Conservation (phyloP, 2,113 vertebrate species). For the Leucoraja erinaceus region DNA sequence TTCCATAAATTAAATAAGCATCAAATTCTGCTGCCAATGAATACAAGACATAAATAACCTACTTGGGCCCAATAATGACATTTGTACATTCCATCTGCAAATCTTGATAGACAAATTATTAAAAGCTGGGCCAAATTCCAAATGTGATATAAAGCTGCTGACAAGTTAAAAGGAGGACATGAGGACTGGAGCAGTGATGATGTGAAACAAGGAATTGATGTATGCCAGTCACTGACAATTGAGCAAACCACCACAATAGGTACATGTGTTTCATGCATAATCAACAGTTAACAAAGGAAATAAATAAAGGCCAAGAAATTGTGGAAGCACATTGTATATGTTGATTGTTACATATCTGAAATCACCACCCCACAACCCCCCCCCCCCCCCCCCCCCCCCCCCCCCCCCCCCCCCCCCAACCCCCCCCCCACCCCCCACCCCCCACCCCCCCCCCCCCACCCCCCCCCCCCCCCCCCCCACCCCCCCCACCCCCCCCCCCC, state of each 20-base stretch:
- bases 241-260: background rate
- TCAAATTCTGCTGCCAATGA: constrained; percentile 3
- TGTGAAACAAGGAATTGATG: background rate
- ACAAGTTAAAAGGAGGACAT: background rate
- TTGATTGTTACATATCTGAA: too few relatives aligned
- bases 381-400: too few relatives aligned
- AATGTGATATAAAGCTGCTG: background rate
- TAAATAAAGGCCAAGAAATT: background rate
- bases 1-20: constrained; percentile 1
- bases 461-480: too few relatives aligned
- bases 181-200: background rate
- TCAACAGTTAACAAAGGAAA: background rate
- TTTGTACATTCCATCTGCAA: background rate
- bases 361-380: too few relatives aligned
- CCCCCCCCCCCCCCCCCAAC: too few relatives aligned
- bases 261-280: background rate
- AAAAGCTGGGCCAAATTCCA: background rate
- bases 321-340: too few relatives aligned
- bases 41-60: constrained; percentile 3
- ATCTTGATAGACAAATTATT: constrained; percentile 20
- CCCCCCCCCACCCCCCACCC: too few relatives aligned
- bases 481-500: too few relatives aligned
- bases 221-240: background rate
- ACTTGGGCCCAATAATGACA: constrained; percentile 1
- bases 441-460: too few relatives aligned